phyloP scores from a whole-genome alignment of 2,888 invertebrate genomes.

The Drosophila borealis region DNA sequence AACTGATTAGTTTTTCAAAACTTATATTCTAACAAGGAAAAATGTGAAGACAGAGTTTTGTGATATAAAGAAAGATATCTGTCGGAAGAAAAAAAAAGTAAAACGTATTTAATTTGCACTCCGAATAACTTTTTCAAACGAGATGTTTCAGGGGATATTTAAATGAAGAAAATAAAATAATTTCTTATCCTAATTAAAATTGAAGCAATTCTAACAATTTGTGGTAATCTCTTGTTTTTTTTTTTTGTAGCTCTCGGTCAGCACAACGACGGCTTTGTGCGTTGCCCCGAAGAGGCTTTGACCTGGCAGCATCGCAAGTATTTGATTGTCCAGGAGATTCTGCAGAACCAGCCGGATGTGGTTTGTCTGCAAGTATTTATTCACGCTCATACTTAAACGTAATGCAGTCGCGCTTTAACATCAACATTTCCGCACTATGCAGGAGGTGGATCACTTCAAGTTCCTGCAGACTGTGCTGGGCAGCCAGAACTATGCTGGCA shows the following conservation, averaged over 20 bases:
- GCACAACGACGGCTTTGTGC: slow-evolving; percentile 90
- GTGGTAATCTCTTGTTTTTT: background rate
- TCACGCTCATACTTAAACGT: background rate
- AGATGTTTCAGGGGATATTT: background rate
- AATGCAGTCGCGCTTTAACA: slow-evolving; percentile 60
- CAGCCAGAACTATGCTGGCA: slow-evolving; percentile 88
- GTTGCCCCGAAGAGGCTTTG: slow-evolving; percentile 89
- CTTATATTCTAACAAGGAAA: too few species aligned
- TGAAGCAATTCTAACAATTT: background rate
- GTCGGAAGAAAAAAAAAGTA: too few species aligned
- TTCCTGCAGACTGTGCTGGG: slow-evolving; percentile 88
- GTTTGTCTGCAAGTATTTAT: slow-evolving; percentile 89
- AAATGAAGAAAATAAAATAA: background rate
- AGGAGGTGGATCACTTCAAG: slow-evolving; percentile 92
- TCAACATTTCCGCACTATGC: background rate
- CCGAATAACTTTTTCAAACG: too few species aligned
- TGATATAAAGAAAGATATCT: too few species aligned
- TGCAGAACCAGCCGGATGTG: slow-evolving; percentile 89
- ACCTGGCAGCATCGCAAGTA: slow-evolving; percentile 89
- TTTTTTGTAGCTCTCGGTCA: slow-evolving; percentile 87
- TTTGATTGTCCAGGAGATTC: slow-evolving; percentile 89
- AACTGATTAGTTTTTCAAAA: too few species aligned
- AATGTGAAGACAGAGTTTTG: too few species aligned
- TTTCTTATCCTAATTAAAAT: background rate
- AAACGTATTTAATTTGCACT: too few species aligned